These are phyloP conservation scores for Akabosia matsudoensis DNA, from an alignment of 1,140 invertebrate species.

Conservation along the genomic window DNA sequence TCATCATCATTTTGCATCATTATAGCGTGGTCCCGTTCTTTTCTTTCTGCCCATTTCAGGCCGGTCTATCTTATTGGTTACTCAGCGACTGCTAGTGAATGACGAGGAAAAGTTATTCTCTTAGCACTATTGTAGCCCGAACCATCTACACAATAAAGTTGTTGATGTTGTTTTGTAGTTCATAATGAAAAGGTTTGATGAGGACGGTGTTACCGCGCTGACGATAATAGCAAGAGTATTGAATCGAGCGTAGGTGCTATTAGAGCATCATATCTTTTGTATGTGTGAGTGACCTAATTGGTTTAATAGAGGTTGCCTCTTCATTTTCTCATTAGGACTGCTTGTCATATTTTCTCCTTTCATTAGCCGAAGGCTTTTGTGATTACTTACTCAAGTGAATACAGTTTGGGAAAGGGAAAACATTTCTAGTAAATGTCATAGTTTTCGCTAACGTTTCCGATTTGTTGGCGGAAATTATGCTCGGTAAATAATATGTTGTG, in stretches of 20 bases:
- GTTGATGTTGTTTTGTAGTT: neutral
- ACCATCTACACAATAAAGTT: no score
- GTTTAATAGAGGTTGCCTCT: neutral
- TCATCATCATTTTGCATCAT: neutral
- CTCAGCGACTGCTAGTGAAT: neutral
- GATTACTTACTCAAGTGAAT: neutral
- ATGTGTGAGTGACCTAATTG: slow-evolving; percentile 10
- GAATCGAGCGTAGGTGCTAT: neutral
- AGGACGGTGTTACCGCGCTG: neutral
- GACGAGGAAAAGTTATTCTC: neutral
- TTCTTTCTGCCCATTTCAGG: neutral
- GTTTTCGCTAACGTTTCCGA: no score
- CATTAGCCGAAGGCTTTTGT: neutral
- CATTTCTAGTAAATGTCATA: no score
- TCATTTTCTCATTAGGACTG: slow-evolving; percentile 5
- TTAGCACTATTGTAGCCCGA: no score
- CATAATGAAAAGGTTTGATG: neutral
- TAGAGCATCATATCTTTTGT: neutral
- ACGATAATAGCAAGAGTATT: neutral
- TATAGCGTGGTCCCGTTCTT: no score
- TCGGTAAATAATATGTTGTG: no score
- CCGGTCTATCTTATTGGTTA: neutral
- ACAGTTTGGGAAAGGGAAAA: neutral
- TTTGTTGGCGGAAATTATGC: no score
- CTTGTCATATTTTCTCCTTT: slow-evolving; percentile 17